phyloP scores from a whole-genome alignment of 2,113 vertebrate genomes.

The Takifugu flavidus region DNA sequence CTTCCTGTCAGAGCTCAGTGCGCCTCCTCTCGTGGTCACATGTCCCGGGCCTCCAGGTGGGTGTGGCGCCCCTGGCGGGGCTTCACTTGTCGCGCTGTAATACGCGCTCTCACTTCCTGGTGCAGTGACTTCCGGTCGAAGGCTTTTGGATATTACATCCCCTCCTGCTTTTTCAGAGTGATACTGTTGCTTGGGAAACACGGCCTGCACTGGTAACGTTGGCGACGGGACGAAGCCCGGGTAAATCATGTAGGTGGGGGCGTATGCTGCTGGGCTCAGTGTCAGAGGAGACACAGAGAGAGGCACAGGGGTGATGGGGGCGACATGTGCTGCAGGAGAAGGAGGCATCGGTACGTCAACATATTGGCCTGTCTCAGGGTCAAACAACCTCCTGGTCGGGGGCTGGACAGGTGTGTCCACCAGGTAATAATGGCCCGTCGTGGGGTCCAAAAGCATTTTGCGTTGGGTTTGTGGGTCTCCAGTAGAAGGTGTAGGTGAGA shows the following conservation, averaged over 20 bases:
- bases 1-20: conserved; percentile 70
- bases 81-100: conserved; percentile 78
- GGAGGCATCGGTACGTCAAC: conserved; percentile 87
- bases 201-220: conserved; percentile 60
- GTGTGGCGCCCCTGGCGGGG: conserved; percentile 24
- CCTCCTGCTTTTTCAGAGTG: conserved; percentile 51
- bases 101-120: conserved; percentile 75
- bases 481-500: conserved; percentile 54
- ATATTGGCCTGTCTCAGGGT: conserved; percentile 93
- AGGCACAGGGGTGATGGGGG: conserved; percentile 61
- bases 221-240: conserved; percentile 82
- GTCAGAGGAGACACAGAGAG: conserved; percentile 67
- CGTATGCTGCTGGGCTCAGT: conserved; percentile 53
- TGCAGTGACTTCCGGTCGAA: conserved; percentile 23
- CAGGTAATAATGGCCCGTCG: conserved; percentile 92
- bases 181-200: conserved; percentile 48
- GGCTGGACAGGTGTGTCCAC: conserved; percentile 87
- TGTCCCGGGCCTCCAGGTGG: conserved; percentile 49
- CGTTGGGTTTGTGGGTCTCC: conserved; percentile 80
- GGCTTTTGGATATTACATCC: conserved; percentile 27
- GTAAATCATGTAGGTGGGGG: conserved; percentile 87
- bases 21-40: conserved; percentile 52
- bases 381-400: conserved; percentile 84
- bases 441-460: conserved; percentile 90
- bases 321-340: conserved; percentile 63